A percentile compares a stretch with the other conserved stretches of the same genome.
These are phyloP conservation scores for Cryptocephalus moraei DNA, from an alignment of 2,888 invertebrate genomes.

Conservation along the genomic window DNA sequence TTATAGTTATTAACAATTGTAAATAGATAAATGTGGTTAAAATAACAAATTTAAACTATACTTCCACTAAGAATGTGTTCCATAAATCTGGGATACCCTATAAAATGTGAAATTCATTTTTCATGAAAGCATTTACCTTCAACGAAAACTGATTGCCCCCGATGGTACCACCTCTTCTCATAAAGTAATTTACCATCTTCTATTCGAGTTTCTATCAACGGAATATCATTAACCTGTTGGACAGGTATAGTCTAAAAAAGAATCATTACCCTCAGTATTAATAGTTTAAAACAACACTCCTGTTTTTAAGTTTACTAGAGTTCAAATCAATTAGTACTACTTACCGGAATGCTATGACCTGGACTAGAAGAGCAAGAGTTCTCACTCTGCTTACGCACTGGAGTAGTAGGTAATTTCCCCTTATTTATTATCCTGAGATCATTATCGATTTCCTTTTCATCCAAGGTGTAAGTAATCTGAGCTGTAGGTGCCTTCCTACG, in stretches of 20 bases:
- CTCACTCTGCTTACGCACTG: conserved; percentile 45
- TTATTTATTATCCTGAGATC: conserved; percentile 66
- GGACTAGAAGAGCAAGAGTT: conserved; percentile 35
- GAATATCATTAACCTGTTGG: conserved; percentile 26
- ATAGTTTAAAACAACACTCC: too few species aligned
- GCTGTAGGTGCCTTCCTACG: conserved; percentile 74
- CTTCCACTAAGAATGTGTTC: too few species aligned
- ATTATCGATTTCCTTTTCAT: conserved; percentile 79
- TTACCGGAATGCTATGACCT: conserved; percentile 24
- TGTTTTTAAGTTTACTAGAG: too few species aligned
- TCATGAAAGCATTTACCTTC: conserved; percentile 15
- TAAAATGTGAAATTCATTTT: too few species aligned
- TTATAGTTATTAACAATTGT: too few species aligned
- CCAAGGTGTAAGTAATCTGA: conserved; percentile 76
- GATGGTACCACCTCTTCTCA: conserved; percentile 90
- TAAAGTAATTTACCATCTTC: conserved; percentile 91
- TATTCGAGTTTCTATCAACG: conserved; percentile 70
- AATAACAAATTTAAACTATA: too few species aligned
- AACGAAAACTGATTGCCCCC: conserved; percentile 80
- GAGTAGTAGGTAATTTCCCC: conserved; percentile 39
- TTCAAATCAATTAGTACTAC: background rate
- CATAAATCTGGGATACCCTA: too few species aligned
- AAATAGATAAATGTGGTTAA: too few species aligned
- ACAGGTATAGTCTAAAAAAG: conserved; percentile 8
- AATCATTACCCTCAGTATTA: too few species aligned